Evolutionary conservation across 1,140 invertebrate species (phyloP).

Genomic region (Ectropis grisescens): DNA sequence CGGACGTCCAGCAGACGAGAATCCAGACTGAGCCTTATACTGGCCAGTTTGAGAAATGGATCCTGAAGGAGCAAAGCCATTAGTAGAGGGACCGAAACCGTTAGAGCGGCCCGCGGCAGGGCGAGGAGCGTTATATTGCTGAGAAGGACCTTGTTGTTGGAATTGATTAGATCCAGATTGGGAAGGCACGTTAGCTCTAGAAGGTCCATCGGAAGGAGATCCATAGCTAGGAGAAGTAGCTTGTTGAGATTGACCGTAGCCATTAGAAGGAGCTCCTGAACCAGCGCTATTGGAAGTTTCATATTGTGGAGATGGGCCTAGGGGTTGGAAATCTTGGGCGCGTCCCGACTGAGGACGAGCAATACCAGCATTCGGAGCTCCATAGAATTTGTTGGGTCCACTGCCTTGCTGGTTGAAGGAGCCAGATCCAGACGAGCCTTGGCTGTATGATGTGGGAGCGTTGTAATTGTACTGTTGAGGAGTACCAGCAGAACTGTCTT

Average conservation of each 20-base stretch:
- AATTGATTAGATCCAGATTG: background rate
- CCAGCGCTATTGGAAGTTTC: constrained; percentile 6
- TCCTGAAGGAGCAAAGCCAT: background rate
- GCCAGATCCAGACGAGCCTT: background rate
- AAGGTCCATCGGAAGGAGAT: background rate
- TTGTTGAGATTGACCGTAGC: background rate
- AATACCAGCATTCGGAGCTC: constrained; percentile 5
- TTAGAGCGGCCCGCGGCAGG: too few relatives aligned
- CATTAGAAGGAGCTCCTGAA: background rate
- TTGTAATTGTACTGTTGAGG: constrained; percentile 9
- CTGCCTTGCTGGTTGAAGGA: constrained; percentile 3
- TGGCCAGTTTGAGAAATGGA: constrained; percentile 1
- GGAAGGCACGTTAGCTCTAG: background rate
- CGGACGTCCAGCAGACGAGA: background rate
- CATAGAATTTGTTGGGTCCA: constrained; percentile 10
- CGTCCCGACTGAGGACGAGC: constrained; percentile 1
- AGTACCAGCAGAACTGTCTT: constrained; percentile 22
- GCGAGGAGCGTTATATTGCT: constrained; percentile 7
- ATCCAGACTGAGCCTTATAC: constrained; percentile 6
- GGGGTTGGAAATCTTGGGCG: background rate
- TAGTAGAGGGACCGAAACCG: too few relatives aligned
- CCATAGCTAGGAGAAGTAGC: background rate
- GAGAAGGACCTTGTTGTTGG: constrained; percentile 5
- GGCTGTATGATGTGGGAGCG: constrained; percentile 2
- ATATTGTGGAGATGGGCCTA: constrained; percentile 11